These are phyloP conservation scores for Lepidochrysops patricia DNA, from an alignment of 2,888 invertebrate genomes.

Conservation along the genomic window DNA sequence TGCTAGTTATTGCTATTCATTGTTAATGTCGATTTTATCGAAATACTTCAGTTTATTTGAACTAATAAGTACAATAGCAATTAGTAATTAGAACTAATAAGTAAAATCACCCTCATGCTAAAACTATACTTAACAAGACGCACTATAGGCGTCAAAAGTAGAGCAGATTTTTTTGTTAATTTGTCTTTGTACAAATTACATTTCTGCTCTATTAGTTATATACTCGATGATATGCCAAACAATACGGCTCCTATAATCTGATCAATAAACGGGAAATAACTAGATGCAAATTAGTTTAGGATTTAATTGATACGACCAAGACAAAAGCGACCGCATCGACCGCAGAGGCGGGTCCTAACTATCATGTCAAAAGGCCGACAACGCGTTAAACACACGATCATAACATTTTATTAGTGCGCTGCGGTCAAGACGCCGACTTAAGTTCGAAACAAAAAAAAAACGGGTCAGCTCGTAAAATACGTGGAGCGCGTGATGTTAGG, in stretches of 20 bases:
- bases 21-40: too few species aligned
- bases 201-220: too few species aligned
- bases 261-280: conserved; percentile 34
- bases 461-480: conserved; percentile 68
- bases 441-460: conserved; percentile 65
- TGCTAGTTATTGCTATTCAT: too few species aligned
- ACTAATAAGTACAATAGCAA: too few species aligned
- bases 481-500: conserved; percentile 45
- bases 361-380: conserved; percentile 69
- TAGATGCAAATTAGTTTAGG: conserved; percentile 54
- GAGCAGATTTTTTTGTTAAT: too few species aligned
- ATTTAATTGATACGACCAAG: conserved; percentile 67
- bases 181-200: too few species aligned
- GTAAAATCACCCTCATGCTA: too few species aligned
- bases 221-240: conserved; percentile 28
- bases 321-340: conserved; percentile 68
- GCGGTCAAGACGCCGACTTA: conserved; percentile 57
- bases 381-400: conserved; percentile 73
- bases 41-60: too few species aligned
- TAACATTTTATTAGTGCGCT: conserved; percentile 73
- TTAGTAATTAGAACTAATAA: too few species aligned
- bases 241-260: conserved; percentile 32
- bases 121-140: too few species aligned
- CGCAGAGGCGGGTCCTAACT: conserved; percentile 68
- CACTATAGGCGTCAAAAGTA: too few species aligned